Evolutionary conservation across 2,113 vertebrate species (phyloP).

Genomic region (Trinectes maculatus): DNA sequence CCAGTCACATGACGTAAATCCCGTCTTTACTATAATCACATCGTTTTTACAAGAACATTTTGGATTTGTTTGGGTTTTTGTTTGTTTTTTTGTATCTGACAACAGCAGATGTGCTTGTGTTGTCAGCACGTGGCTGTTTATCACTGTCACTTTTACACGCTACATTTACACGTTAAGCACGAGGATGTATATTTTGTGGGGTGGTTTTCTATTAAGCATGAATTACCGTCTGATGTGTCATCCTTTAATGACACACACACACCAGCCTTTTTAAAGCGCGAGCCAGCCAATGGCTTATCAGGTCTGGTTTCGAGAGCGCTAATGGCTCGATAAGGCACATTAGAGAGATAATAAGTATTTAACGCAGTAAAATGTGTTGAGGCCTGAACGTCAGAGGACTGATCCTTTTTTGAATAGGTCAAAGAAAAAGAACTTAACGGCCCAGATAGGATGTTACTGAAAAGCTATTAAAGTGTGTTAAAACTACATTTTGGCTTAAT

Average conservation of each 20-base stretch:
- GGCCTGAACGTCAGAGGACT: conserved; percentile 29
- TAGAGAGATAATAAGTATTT: conserved; percentile 72
- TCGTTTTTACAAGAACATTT: conserved; percentile 12
- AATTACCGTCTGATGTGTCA: conserved; percentile 33
- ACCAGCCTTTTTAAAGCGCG: conserved; percentile 57
- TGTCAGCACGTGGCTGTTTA: conserved; percentile 3
- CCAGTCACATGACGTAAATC: conserved; percentile 61
- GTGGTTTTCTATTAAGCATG: conserved; percentile 4
- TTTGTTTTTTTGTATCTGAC: background rate
- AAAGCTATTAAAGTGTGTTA: background rate
- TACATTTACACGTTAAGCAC: conserved; percentile 1
- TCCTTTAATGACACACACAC: conserved; percentile 55
- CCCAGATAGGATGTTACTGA: conserved; percentile 18
- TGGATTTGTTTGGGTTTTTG: no score
- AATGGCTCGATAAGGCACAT: conserved; percentile 74
- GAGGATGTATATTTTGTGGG: conserved; percentile 6
- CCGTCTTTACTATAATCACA: conserved; percentile 29
- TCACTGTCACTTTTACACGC: conserved; percentile 1
- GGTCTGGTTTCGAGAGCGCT: conserved; percentile 66
- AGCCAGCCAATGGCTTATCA: conserved; percentile 62
- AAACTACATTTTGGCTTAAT: conserved; percentile 26
- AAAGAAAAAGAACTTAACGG: conserved; percentile 46
- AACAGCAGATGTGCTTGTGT: background rate
- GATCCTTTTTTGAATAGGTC: conserved; percentile 44
- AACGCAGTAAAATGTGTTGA: conserved; percentile 64